phyloP scores from a whole-genome alignment of 2,888 invertebrate species.

The Pheosia tremula region DNA sequence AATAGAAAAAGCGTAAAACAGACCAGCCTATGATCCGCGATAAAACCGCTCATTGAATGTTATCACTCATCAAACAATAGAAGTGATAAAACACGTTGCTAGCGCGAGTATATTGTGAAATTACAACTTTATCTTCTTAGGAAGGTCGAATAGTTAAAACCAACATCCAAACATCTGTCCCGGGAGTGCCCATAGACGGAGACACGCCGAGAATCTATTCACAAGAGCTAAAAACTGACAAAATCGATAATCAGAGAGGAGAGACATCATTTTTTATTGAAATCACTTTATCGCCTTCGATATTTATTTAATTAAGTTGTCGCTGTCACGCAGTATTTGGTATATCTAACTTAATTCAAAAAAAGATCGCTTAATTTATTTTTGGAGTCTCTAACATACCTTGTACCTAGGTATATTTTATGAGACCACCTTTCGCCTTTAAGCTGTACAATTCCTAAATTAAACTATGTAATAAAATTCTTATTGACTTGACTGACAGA shows the following conservation, averaged over 20 bases:
- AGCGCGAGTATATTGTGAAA: slow-evolving; percentile 17
- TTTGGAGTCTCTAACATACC: too few species aligned
- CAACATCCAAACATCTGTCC: neutral
- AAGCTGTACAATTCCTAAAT: too few species aligned
- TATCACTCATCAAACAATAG: slow-evolving; percentile 50
- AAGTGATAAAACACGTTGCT: slow-evolving; percentile 43
- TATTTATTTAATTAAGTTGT: neutral
- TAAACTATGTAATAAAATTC: too few species aligned
- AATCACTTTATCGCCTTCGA: neutral
- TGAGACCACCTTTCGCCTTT: too few species aligned
- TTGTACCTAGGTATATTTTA: too few species aligned
- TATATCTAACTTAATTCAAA: neutral
- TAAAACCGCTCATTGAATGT: slow-evolving; percentile 57
- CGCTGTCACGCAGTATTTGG: neutral
- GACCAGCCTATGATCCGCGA: slow-evolving; percentile 47
- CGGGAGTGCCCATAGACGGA: neutral
- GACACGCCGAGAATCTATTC: slow-evolving; percentile 10
- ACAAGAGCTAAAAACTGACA: slow-evolving; percentile 15
- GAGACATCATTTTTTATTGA: neutral
- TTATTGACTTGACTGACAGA: too few species aligned
- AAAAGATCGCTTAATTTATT: neutral
- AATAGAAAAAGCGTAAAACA: slow-evolving; percentile 39
- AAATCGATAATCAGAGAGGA: slow-evolving; percentile 5
- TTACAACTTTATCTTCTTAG: slow-evolving; percentile 15
- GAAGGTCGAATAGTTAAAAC: slow-evolving; percentile 5